Percentiles rank a stretch among this genome's conserved stretches.
Conservation (phyloP, 2,113 vertebrate genomes). For the Xenopus laevis region DNA sequence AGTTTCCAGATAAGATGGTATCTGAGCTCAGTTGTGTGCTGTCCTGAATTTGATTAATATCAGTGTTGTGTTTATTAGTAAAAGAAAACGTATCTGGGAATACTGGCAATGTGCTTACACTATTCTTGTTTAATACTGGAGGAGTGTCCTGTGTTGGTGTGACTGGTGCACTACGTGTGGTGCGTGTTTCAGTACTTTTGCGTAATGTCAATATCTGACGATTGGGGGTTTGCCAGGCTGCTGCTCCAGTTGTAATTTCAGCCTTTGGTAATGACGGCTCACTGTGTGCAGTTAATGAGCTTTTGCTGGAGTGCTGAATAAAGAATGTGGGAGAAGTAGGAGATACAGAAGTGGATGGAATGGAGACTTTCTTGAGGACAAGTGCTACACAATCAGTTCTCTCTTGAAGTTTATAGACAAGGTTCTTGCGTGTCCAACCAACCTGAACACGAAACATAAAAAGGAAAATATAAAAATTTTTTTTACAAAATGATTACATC, state of each 20-base stretch:
- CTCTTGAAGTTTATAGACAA: constrained; percentile 79
- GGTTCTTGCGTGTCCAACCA: constrained; percentile 80
- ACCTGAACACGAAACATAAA: constrained; percentile 63
- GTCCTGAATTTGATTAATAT: not conserved
- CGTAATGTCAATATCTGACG: no score
- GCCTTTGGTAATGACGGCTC: not conserved
- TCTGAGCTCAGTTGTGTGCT: not conserved
- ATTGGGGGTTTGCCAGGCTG: not conserved
- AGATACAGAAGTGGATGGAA: not conserved
- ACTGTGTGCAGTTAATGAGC: not conserved
- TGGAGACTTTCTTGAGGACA: constrained; percentile 81
- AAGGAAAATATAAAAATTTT: no score
- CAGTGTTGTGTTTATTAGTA: not conserved
- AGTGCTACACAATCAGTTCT: constrained; percentile 65
- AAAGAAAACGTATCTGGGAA: not conserved
- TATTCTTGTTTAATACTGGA: not conserved
- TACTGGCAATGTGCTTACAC: not conserved
- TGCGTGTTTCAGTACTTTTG: not conserved
- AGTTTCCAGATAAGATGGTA: not conserved
- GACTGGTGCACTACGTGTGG: not conserved
- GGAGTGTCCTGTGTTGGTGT: not conserved
- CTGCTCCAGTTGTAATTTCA: not conserved
- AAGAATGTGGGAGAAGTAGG: not conserved
- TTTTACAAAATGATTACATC: no score
- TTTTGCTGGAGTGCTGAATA: not conserved